A percentile compares a stretch with the other conserved stretches of the same genome.
phyloP scores from a whole-genome alignment of 37 sponge, comb jelly and placozoan genomes.

The Chondrosia reniformis region DNA sequence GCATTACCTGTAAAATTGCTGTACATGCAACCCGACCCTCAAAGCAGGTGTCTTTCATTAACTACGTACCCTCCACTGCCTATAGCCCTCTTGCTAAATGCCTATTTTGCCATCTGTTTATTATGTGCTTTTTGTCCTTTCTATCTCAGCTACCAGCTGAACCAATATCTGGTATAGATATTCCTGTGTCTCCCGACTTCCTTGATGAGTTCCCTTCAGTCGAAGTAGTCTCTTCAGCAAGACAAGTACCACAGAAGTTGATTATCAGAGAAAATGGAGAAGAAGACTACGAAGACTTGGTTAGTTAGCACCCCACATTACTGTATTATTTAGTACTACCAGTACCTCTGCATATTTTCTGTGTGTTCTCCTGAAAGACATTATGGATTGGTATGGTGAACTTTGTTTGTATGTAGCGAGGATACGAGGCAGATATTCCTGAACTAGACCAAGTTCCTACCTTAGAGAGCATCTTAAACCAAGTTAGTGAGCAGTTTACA shows the following conservation, averaged over 20 bases:
- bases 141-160: neutral
- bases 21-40: neutral
- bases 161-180: neutral
- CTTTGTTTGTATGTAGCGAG: too few species aligned
- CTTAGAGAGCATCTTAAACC: constrained; percentile 76
- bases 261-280: neutral
- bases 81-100: too few species aligned
- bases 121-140: neutral
- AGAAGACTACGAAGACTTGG: neutral
- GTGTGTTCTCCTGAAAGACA: too few species aligned
- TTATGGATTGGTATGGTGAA: too few species aligned
- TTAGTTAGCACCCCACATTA: neutral
- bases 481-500: constrained; percentile 27
- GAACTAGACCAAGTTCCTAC: constrained; percentile 58
- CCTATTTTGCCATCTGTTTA: too few species aligned
- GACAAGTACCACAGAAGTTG: neutral
- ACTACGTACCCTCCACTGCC: too few species aligned
- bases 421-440: constrained; percentile 78
- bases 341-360: too few species aligned
- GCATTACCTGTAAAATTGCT: neutral
- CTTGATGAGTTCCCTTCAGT: neutral
- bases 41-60: too few species aligned
- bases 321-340: too few species aligned
- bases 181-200: neutral
- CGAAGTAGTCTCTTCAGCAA: neutral